A percentile compares a stretch with the other conserved stretches of the same genome.
Evolutionary conservation across 35 echinoderm and acorn worm genomes (phyloP).

Genomic region (Amphiura filiformis): DNA sequence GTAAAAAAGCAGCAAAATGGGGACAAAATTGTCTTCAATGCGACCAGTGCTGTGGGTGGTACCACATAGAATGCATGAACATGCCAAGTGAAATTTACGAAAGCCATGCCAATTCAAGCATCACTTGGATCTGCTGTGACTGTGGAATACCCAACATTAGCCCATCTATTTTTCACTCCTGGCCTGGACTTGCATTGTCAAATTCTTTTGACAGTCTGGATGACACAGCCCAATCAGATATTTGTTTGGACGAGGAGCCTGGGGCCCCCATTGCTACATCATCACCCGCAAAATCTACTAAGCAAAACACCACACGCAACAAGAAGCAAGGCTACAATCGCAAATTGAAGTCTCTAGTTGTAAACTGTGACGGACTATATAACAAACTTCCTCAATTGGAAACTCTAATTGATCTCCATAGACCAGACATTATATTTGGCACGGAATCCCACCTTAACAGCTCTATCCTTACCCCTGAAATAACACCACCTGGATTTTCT

Average conservation of each 20-base stretch:
- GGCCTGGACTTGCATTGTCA: no score
- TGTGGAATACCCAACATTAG: constrained; percentile 30
- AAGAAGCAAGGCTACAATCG: not conserved
- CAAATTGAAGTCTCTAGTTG: no score
- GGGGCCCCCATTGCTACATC: constrained; percentile 19
- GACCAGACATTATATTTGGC: not conserved
- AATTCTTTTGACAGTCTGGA: no score
- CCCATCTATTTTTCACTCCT: constrained; percentile 30
- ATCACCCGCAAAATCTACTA: not conserved
- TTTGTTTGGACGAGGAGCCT: constrained; percentile 7
- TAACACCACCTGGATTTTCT: constrained; percentile 20
- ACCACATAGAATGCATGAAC: not conserved
- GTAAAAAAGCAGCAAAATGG: constrained; percentile 5
- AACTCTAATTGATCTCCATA: constrained; percentile 22
- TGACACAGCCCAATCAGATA: not conserved
- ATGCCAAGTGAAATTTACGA: constrained; percentile 9
- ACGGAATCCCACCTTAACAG: constrained; percentile 39
- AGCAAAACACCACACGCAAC: not conserved
- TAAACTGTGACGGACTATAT: no score
- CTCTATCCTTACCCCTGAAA: constrained; percentile 31
- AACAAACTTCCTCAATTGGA: constrained; percentile 48
- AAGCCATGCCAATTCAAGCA: not conserved
- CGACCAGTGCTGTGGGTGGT: not conserved
- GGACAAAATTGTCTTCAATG: not conserved
- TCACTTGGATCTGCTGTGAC: constrained; percentile 39